phyloP scores from a whole-genome alignment of 2,113 vertebrate genomes.

The Engraulis encrasicolus region DNA sequence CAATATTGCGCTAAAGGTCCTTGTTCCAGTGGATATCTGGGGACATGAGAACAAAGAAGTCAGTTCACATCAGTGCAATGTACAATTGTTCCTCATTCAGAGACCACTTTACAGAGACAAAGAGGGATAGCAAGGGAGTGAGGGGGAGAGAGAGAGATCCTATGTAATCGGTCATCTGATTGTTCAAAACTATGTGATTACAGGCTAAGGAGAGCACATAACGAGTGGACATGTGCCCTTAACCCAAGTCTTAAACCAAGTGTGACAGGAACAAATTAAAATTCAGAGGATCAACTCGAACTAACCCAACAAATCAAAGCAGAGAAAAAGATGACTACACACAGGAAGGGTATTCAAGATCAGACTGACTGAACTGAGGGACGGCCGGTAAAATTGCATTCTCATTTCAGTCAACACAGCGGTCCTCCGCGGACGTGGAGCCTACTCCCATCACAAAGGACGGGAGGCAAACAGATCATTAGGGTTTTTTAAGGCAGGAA shows the following conservation, averaged over 20 bases:
- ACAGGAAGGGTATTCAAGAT: not conserved
- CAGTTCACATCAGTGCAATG: conserved; percentile 2
- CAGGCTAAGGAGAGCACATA: not conserved
- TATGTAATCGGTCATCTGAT: not conserved
- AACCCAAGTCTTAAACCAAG: too few relatives aligned
- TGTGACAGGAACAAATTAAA: not conserved
- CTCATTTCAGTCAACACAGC: not conserved
- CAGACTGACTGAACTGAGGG: not conserved
- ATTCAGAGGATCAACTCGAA: not conserved
- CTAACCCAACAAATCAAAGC: not conserved
- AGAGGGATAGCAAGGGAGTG: too few relatives aligned
- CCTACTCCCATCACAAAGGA: conserved; percentile 16
- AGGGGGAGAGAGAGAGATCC: not conserved
- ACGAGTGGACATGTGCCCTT: too few relatives aligned
- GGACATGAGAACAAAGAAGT: conserved; percentile 47
- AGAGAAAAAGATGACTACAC: not conserved
- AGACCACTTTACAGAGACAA: not conserved
- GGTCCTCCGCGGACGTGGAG: not conserved
- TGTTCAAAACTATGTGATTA: not conserved
- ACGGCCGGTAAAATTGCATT: not conserved
- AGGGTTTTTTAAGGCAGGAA: conserved; percentile 40
- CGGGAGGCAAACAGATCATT: conserved; percentile 30
- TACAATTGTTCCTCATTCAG: conserved; percentile 11
- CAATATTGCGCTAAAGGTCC: conserved; percentile 8
- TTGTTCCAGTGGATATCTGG: conserved; percentile 60